These are phyloP conservation scores for Melanotaenia duboulayi DNA, from an alignment of 2,113 vertebrate genomes.

Conservation along the genomic window DNA sequence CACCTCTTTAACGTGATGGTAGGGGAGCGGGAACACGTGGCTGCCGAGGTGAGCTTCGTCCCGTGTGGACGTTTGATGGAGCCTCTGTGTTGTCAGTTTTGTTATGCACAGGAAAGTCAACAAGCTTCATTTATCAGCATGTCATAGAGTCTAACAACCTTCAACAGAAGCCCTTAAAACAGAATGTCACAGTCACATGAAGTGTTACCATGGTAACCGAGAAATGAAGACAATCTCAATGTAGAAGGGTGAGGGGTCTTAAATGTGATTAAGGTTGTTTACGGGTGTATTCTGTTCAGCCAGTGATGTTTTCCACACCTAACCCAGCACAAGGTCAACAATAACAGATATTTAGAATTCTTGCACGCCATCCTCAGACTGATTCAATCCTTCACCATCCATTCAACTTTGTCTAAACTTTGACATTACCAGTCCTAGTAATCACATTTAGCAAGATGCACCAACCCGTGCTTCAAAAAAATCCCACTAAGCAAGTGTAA, in stretches of 20 bases:
- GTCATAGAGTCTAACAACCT: neutral
- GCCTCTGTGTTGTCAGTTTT: neutral
- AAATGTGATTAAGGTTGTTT: too few relatives aligned
- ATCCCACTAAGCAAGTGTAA: too few relatives aligned
- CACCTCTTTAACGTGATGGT: conserved; percentile 30
- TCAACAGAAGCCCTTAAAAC: neutral
- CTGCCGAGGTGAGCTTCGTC: conserved; percentile 40
- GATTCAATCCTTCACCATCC: too few relatives aligned
- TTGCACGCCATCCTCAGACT: too few relatives aligned
- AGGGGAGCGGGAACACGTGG: conserved; percentile 27
- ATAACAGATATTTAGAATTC: too few relatives aligned
- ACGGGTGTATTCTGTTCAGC: too few relatives aligned
- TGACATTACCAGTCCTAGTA: too few relatives aligned
- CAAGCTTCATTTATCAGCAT: neutral
- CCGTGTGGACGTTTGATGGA: neutral
- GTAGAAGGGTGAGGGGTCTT: neutral
- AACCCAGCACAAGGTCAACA: too few relatives aligned
- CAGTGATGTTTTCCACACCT: too few relatives aligned
- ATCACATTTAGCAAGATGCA: too few relatives aligned
- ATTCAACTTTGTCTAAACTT: too few relatives aligned
- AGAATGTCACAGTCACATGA: neutral
- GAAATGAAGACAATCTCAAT: neutral
- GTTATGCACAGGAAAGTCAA: neutral
- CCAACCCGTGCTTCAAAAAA: too few relatives aligned
- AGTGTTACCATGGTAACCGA: neutral